Percentiles rank a stretch among this genome's conserved stretches.
These are phyloP conservation scores for Digitonthophagus gazella DNA, from an alignment of 2,888 invertebrate genomes.

Conservation along the genomic window DNA sequence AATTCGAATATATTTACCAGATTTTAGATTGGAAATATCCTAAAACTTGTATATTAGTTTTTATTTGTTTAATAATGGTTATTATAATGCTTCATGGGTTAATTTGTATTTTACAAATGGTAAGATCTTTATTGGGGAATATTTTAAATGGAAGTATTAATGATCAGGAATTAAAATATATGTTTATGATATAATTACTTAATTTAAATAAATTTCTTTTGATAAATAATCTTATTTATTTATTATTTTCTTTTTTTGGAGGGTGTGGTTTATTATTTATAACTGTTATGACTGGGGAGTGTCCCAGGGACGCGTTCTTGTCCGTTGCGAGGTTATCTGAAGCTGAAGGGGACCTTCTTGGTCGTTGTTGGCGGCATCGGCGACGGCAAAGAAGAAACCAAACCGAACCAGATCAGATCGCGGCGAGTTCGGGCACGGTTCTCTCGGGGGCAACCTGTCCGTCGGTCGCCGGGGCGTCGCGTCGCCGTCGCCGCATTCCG, in stretches of 20 bases:
- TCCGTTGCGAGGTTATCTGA: not conserved
- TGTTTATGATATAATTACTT: not conserved
- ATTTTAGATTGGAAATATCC: conserved; percentile 11
- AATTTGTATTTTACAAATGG: not conserved
- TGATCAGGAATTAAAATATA: not conserved
- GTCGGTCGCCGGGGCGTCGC: not conserved
- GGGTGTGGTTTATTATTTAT: too few species aligned
- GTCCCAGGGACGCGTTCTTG: too few species aligned
- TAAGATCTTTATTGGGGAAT: not conserved
- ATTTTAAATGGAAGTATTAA: not conserved
- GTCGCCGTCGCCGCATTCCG: not conserved
- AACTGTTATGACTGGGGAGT: too few species aligned
- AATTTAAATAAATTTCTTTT: not conserved
- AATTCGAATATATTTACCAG: not conserved
- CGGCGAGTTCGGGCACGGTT: not conserved
- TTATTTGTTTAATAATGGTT: not conserved
- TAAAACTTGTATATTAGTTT: not conserved
- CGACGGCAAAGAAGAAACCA: too few species aligned
- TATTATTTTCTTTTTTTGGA: not conserved
- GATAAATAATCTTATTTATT: not conserved
- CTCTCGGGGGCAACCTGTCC: not conserved
- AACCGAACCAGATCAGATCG: not conserved
- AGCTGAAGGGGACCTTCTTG: too few species aligned
- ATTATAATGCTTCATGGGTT: not conserved
- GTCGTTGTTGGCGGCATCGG: too few species aligned